Conservation (phyloP, 2,888 invertebrate genomes). For the Mamestra brassicae region DNA sequence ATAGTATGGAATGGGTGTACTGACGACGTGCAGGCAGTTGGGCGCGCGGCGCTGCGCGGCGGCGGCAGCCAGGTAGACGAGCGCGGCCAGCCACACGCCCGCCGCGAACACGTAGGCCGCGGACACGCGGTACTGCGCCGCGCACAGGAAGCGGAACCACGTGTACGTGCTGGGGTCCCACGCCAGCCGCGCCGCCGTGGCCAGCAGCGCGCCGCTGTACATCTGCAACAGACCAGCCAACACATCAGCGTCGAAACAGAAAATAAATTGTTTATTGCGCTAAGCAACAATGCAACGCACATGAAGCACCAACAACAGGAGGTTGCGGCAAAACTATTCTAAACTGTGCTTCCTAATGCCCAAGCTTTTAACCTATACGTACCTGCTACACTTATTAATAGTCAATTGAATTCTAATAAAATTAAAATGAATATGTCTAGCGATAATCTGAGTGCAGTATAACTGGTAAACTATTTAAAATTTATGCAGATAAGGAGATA, state of each 20-base stretch:
- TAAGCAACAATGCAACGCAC: too few species aligned
- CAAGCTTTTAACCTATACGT: too few species aligned
- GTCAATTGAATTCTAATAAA: not conserved
- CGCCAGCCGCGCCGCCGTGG: constrained; percentile 88
- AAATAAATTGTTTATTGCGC: too few species aligned
- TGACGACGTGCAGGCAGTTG: constrained; percentile 73
- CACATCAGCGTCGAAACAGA: too few species aligned
- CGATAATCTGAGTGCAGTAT: constrained; percentile 3
- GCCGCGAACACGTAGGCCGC: constrained; percentile 85
- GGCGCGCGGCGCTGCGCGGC: constrained; percentile 69
- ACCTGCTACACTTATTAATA: not conserved
- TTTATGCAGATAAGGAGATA: constrained; percentile 21
- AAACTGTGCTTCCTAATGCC: too few species aligned
- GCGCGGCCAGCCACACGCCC: constrained; percentile 86
- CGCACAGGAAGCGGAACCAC: constrained; percentile 89
- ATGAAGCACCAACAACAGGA: too few species aligned
- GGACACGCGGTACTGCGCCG: constrained; percentile 87
- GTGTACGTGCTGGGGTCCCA: constrained; percentile 90
- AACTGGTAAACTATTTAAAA: constrained; percentile 16
- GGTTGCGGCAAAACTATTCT: too few species aligned
- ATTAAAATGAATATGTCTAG: not conserved
- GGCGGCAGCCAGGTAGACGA: constrained; percentile 83
- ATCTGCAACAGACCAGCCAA: constrained; percentile 74
- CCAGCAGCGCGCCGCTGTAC: constrained; percentile 89
- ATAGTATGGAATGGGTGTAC: constrained; percentile 39